These are phyloP conservation scores for Bombus affinis DNA, from an alignment of 1,140 invertebrate genomes.

Conservation along the genomic window DNA sequence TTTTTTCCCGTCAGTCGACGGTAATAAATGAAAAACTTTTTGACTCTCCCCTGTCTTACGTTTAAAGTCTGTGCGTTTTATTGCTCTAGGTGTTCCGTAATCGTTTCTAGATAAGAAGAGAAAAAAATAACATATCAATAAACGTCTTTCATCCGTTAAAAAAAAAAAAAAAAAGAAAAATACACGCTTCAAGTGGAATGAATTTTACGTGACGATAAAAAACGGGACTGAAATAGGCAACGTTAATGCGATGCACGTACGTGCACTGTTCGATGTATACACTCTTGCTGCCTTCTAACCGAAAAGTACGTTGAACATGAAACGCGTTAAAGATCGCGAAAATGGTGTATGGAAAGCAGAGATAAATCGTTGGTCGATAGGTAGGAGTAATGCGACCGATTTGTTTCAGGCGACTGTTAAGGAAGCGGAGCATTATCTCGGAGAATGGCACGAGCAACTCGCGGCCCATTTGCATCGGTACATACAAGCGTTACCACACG, in stretches of 20 bases:
- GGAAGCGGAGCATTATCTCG: conserved; percentile 74
- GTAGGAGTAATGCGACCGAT: conserved; percentile 54
- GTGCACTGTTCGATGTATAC: no score
- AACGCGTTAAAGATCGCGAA: not conserved
- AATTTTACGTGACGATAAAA: not conserved
- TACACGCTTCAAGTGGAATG: not conserved
- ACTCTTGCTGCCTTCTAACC: not conserved
- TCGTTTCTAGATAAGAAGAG: no score
- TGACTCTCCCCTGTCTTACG: not conserved
- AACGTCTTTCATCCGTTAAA: no score
- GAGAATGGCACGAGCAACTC: conserved; percentile 68
- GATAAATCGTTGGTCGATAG: conserved; percentile 15
- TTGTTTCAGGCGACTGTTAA: conserved; percentile 73
- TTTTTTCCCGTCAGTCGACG: not conserved
- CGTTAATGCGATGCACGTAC: not conserved
- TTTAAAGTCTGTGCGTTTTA: no score
- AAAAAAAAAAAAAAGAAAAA: no score
- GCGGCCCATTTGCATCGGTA: conserved; percentile 84
- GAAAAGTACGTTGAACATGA: not conserved
- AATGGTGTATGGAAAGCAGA: not conserved
- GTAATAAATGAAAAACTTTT: not conserved
- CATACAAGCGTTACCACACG: conserved; percentile 87
- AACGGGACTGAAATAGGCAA: not conserved
- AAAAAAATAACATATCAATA: no score
- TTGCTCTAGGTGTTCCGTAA: not conserved